Evolutionary conservation across 2,113 vertebrate genomes (phyloP).

Genomic region (Chascanopsetta lugubris): DNA sequence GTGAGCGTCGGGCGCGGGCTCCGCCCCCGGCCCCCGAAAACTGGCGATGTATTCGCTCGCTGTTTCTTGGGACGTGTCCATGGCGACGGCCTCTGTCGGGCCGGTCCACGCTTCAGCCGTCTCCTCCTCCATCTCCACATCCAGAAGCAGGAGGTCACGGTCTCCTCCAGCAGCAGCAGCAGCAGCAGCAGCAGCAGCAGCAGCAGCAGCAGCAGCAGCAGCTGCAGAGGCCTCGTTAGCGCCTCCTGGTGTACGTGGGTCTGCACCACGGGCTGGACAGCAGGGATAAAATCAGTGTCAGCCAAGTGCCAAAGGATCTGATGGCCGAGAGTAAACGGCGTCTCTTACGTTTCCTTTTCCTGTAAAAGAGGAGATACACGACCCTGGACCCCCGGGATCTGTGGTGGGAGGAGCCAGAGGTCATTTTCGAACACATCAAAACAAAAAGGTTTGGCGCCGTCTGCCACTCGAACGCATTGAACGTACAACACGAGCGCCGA

Average conservation of each 20-base stretch:
- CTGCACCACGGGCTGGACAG: background rate
- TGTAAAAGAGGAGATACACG: background rate
- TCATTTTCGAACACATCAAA: background rate
- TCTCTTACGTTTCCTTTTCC: background rate
- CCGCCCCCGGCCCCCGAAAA: too few relatives aligned
- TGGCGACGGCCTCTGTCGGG: too few relatives aligned
- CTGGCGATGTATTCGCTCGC: too few relatives aligned
- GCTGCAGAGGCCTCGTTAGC: background rate
- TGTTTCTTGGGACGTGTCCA: too few relatives aligned
- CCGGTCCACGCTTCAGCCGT: too few relatives aligned
- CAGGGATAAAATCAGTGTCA: background rate
- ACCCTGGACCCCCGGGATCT: fast-evolving
- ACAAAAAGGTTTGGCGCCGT: background rate
- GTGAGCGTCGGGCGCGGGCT: too few relatives aligned
- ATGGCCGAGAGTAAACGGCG: background rate
- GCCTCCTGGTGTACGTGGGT: background rate
- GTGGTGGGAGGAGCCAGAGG: background rate
- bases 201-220: too few relatives aligned
- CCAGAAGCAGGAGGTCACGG: too few relatives aligned
- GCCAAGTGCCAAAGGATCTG: background rate
- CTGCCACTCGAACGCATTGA: too few relatives aligned
- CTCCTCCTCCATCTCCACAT: too few relatives aligned
- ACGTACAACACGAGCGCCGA: too few relatives aligned
- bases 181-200: too few relatives aligned
- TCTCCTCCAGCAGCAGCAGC: background rate